Conservation (phyloP, 2,888 invertebrate species). For the Pemphredon lugubris region DNA sequence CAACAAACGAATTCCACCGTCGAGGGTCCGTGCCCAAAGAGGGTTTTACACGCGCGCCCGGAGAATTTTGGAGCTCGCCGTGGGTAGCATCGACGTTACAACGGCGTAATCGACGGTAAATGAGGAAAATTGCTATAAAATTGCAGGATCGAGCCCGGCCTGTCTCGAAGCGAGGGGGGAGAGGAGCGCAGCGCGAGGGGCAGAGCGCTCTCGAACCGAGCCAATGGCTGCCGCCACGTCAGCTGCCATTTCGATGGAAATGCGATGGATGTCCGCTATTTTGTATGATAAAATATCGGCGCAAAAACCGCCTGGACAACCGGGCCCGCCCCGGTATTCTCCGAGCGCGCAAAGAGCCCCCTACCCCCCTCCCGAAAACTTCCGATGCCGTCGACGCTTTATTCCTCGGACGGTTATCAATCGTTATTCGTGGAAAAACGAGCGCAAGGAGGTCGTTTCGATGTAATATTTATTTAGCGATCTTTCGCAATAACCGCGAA, state of each 20-base stretch:
- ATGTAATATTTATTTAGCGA: conserved; percentile 48
- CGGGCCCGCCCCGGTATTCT: conserved; percentile 46
- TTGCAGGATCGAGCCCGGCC: conserved; percentile 75
- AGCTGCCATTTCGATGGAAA: conserved; percentile 79
- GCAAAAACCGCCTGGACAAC: conserved; percentile 62
- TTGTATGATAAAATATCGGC: conserved; percentile 77
- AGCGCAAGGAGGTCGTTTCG: conserved; percentile 23
- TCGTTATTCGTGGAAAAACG: conserved; percentile 44
- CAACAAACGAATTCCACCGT: conserved; percentile 7
- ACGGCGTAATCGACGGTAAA: conserved; percentile 77
- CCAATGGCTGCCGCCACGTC: conserved; percentile 74
- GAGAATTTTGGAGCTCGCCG: conserved; percentile 40
- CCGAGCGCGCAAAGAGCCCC: conserved; percentile 42
- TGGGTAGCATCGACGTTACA: conserved; percentile 64
- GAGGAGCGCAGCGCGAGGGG: conserved; percentile 45
- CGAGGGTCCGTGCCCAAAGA: conserved; percentile 5
- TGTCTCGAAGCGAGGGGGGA: conserved; percentile 36
- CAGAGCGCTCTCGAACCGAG: conserved; percentile 53
- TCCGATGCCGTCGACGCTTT: conserved; percentile 8
- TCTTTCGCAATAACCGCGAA: not conserved
- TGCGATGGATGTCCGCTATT: conserved; percentile 78
- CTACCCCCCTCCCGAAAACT: conserved; percentile 45
- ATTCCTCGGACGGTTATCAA: conserved; percentile 45
- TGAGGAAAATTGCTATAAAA: conserved; percentile 80
- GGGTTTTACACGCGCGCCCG: not conserved